Conservation (phyloP, 1,140 invertebrate genomes). For the Sipha flava region DNA sequence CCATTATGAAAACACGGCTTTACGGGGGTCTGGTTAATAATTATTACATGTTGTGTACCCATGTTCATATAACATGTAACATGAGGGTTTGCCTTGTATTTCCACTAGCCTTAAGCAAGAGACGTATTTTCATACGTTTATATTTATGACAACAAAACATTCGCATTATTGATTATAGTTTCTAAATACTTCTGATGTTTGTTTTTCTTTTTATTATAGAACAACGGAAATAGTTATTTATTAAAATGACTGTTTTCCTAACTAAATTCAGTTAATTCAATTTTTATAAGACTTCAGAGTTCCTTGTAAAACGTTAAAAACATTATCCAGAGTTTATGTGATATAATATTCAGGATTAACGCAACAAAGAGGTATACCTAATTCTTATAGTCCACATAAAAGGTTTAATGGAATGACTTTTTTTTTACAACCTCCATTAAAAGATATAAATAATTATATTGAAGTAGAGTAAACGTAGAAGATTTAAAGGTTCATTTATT, state of each 20-base stretch:
- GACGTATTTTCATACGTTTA: not conserved
- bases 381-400: not conserved
- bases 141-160: not conserved
- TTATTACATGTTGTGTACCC: no score
- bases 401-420: not conserved
- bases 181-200: not conserved
- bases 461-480: not conserved
- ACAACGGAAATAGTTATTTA: no score
- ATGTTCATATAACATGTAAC: no score
- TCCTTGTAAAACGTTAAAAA: not conserved
- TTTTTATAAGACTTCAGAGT: not conserved
- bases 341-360: not conserved
- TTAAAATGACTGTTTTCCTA: not conserved
- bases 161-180: not conserved
- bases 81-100: not conserved
- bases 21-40: no score
- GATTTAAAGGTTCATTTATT: not conserved
- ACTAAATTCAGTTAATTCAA: not conserved
- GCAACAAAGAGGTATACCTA: not conserved
- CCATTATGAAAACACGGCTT: no score
- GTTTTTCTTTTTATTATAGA: not conserved
- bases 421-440: not conserved
- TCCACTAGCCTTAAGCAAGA: not conserved
- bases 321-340: not conserved
- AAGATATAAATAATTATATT: not conserved